phyloP scores from a whole-genome alignment of 2,113 vertebrate genomes.

The Phoxinus phoxinus region DNA sequence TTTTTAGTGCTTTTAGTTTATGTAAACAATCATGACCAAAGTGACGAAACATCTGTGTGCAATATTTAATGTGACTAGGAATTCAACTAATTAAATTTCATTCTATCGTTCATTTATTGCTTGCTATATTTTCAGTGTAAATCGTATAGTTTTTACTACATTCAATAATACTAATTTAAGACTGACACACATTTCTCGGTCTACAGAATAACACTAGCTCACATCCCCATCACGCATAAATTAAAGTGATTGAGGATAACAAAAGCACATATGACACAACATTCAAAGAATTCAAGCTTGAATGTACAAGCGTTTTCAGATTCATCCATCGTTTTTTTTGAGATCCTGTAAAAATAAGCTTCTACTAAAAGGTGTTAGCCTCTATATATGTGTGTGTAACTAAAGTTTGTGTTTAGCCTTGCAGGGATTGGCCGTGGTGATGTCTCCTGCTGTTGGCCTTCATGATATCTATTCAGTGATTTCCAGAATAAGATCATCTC shows the following conservation, averaged over 20 bases:
- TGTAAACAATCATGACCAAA: conserved; percentile 12
- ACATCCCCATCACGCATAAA: background rate
- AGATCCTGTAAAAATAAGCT: conserved; percentile 27
- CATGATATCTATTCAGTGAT: conserved; percentile 74
- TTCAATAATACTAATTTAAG: conserved; percentile 35
- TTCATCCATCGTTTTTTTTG: background rate
- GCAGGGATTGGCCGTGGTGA: conserved; percentile 5
- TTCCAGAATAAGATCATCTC: conserved; percentile 91
- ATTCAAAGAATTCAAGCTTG: background rate
- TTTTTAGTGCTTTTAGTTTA: background rate
- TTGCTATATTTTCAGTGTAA: conserved; percentile 14
- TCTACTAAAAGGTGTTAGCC: background rate
- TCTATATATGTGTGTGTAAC: background rate
- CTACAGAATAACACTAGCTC: conserved; percentile 19
- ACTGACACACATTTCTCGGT: conserved; percentile 22
- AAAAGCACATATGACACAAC: conserved; percentile 14
- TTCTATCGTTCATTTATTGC: conserved; percentile 35
- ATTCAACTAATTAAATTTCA: background rate
- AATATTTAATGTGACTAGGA: background rate
- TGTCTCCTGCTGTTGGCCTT: background rate
- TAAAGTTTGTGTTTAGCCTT: background rate
- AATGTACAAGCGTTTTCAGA: background rate
- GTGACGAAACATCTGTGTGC: background rate
- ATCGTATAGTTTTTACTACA: conserved; percentile 26
- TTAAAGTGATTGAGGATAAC: conserved; percentile 39